Evolutionary conservation across 1,140 invertebrate genomes (phyloP).

Genomic region (Meloidogyne floridensis): DNA sequence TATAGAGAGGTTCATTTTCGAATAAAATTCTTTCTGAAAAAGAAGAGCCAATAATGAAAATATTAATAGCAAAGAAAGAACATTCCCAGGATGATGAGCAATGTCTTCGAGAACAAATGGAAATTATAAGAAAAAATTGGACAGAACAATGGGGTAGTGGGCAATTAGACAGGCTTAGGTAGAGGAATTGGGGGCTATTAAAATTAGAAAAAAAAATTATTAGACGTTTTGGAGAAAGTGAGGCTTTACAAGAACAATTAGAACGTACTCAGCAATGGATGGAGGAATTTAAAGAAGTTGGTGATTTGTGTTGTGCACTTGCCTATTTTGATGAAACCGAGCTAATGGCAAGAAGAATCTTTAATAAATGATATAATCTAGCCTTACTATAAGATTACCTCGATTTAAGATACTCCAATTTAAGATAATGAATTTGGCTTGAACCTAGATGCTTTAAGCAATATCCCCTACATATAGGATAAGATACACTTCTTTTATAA

Average conservation of each 20-base stretch:
- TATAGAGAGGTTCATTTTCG: background rate
- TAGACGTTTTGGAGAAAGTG: conserved; percentile 43
- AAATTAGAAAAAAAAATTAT: conserved; percentile 4
- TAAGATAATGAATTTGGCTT: no score
- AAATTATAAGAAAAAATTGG: conserved; percentile 40
- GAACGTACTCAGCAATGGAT: conserved; percentile 37
- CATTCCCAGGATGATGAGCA: conserved; percentile 20
- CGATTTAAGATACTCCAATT: no score
- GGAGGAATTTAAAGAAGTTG: conserved; percentile 27
- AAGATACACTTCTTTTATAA: no score
- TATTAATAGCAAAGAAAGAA: conserved; percentile 50
- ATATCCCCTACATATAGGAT: no score
- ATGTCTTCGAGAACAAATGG: conserved; percentile 28
- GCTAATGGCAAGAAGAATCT: conserved; percentile 34
- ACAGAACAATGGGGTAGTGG: conserved; percentile 36
- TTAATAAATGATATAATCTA: background rate
- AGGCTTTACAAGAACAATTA: conserved; percentile 45
- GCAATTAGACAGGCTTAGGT: conserved; percentile 38
- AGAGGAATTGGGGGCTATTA: no score
- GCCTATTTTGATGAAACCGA: conserved; percentile 47
- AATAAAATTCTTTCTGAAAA: background rate
- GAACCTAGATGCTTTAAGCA: no score
- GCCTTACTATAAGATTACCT: background rate
- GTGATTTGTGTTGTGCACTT: conserved; percentile 33
- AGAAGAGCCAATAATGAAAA: conserved; percentile 29